Conservation (phyloP, 2,888 invertebrate species). For the Lithosia quadra region DNA sequence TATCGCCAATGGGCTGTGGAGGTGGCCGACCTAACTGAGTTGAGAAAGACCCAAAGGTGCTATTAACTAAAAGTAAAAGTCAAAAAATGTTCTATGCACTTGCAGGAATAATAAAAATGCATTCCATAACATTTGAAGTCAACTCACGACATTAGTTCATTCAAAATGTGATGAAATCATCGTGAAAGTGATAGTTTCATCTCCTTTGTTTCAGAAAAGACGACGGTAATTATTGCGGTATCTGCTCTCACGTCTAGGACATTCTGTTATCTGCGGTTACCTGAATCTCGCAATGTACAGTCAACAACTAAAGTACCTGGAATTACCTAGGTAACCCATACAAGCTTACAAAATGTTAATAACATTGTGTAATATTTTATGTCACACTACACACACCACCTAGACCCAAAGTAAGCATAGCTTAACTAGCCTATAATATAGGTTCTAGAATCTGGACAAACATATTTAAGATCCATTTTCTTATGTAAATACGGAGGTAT, state of each 20-base stretch:
- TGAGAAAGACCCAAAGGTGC: too few species aligned
- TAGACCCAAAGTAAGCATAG: too few species aligned
- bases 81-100: background rate
- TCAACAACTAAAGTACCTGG: background rate
- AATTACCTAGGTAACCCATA: too few species aligned
- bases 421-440: too few species aligned
- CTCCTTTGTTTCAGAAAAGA: slow-evolving; percentile 12
- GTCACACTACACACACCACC: too few species aligned
- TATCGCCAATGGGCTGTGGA: too few species aligned
- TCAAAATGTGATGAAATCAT: background rate
- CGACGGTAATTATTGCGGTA: slow-evolving; percentile 24
- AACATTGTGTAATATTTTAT: too few species aligned
- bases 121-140: background rate
- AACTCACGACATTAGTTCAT: background rate
- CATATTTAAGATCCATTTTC: too few species aligned
- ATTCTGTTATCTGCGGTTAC: slow-evolving; percentile 28
- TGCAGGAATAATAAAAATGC: slow-evolving; percentile 1
- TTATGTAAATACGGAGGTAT: too few species aligned
- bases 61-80: slow-evolving; percentile 3
- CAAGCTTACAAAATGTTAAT: too few species aligned
- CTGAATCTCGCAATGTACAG: slow-evolving; percentile 29
- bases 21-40: too few species aligned
- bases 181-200: slow-evolving; percentile 13
- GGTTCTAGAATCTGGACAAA: too few species aligned
- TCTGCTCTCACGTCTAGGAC: slow-evolving; percentile 23